phyloP scores from a whole-genome alignment of 2,888 invertebrate genomes.

The Fabriciana adippe region DNA sequence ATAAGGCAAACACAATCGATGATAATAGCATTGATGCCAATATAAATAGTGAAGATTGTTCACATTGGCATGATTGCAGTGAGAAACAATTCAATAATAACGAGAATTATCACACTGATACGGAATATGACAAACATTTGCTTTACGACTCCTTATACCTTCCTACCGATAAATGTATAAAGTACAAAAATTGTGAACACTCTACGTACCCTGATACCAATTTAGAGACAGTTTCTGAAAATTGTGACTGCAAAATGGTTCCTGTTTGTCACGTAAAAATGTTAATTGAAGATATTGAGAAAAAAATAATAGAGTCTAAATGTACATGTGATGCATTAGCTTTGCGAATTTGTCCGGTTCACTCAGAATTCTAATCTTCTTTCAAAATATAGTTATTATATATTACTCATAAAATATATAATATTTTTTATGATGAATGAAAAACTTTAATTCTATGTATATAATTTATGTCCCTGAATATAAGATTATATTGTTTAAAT shows the following conservation, averaged over 20 bases:
- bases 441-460: too few relatives aligned
- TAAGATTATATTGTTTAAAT: too few relatives aligned
- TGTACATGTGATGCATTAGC: conserved; percentile 69
- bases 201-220: conserved; percentile 28
- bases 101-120: conserved; percentile 37
- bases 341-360: conserved; percentile 65
- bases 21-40: conserved; percentile 44
- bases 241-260: conserved; percentile 65
- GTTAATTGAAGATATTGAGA: conserved; percentile 70
- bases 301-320: conserved; percentile 56
- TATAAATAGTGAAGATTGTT: conserved; percentile 26
- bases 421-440: too few relatives aligned
- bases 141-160: conserved; percentile 49
- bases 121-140: conserved; percentile 39
- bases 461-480: too few relatives aligned
- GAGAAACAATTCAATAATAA: conserved; percentile 5
- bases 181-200: conserved; percentile 37
- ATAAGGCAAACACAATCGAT: conserved; percentile 47
- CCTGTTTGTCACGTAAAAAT: conserved; percentile 75
- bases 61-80: conserved; percentile 32
- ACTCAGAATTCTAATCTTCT: conserved; percentile 45
- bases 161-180: conserved; percentile 43
- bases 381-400: background rate
- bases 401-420: too few relatives aligned
- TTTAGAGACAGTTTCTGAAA: conserved; percentile 11